Evolutionary conservation across 2,888 invertebrate genomes (phyloP).

Genomic region (Onthophagus sagittarius): DNA sequence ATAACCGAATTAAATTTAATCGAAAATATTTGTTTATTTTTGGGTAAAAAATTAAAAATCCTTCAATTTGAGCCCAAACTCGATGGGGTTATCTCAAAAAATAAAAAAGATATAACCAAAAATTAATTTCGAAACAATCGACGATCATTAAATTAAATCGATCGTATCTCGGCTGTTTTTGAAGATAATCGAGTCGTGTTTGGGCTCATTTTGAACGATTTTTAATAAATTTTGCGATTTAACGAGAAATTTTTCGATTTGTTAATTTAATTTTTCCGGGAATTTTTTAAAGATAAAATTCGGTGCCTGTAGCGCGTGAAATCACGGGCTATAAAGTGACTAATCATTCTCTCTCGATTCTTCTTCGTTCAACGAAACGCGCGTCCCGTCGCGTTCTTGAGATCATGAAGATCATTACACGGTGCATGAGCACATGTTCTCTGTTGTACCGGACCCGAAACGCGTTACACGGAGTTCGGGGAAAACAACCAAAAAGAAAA

Average conservation of each 20-base stretch:
- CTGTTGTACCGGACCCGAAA: not conserved
- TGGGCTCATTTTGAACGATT: too few species aligned
- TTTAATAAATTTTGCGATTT: too few species aligned
- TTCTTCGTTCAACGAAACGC: not conserved
- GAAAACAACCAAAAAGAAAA: not conserved
- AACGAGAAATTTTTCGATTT: not conserved
- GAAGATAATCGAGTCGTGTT: too few species aligned
- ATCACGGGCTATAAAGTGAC: not conserved
- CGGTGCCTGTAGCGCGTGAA: not conserved
- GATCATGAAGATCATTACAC: slow-evolving; percentile 6
- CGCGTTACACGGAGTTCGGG: not conserved
- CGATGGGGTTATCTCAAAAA: too few species aligned
- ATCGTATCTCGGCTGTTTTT: too few species aligned
- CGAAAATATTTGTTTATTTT: too few species aligned
- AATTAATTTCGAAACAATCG: too few species aligned
- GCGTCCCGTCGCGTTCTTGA: slow-evolving; percentile 4
- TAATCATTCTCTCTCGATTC: slow-evolving; percentile 3
- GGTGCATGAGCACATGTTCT: slow-evolving; percentile 5
- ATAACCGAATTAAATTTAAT: too few species aligned
- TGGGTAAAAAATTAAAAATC: too few species aligned
- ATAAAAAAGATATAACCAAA: too few species aligned
- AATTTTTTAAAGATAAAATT: not conserved
- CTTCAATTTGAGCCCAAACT: too few species aligned
- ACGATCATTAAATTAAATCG: too few species aligned
- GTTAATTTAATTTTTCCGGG: not conserved